Percentiles rank a stretch among this genome's conserved stretches.
phyloP scores from a whole-genome alignment of 2,888 invertebrate species.

The Caenorhabditis japonica region DNA sequence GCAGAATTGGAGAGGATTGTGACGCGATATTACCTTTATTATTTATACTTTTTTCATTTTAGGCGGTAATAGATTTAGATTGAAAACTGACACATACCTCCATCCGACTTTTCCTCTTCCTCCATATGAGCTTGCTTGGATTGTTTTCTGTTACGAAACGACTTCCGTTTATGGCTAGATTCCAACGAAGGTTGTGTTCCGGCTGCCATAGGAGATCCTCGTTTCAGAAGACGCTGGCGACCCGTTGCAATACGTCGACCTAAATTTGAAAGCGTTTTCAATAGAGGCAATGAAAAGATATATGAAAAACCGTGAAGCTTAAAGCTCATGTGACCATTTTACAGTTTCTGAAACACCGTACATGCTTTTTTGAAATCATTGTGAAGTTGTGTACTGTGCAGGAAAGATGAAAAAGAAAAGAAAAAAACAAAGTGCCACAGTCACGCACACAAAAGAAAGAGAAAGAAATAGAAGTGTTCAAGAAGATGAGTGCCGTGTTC shows the following conservation, averaged over 20 bases:
- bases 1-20: slow-evolving; percentile 37
- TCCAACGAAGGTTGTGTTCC: slow-evolving; percentile 65
- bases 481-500: slow-evolving; percentile 1
- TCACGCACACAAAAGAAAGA: not conserved
- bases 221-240: slow-evolving; percentile 75
- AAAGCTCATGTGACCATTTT: too few species aligned
- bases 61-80: too few species aligned
- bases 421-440: slow-evolving; percentile 1
- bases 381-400: not conserved
- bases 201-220: slow-evolving; percentile 69
- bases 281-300: not conserved
- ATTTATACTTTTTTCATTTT: too few species aligned
- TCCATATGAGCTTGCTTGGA: slow-evolving; percentile 64
- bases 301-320: too few species aligned
- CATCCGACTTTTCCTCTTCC: slow-evolving; percentile 59
- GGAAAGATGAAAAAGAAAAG: not conserved
- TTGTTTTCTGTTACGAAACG: slow-evolving; percentile 69
- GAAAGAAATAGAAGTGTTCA: slow-evolving; percentile 15
- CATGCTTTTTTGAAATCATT: not conserved
- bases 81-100: slow-evolving; percentile 61
- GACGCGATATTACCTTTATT: slow-evolving; percentile 36
- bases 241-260: slow-evolving; percentile 76
- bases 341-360: not conserved
- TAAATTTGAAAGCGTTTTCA: slow-evolving; percentile 8
- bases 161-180: slow-evolving; percentile 67